Evolutionary conservation across 2,888 invertebrate genomes (phyloP).

Genomic region (Celastrina argiolus): DNA sequence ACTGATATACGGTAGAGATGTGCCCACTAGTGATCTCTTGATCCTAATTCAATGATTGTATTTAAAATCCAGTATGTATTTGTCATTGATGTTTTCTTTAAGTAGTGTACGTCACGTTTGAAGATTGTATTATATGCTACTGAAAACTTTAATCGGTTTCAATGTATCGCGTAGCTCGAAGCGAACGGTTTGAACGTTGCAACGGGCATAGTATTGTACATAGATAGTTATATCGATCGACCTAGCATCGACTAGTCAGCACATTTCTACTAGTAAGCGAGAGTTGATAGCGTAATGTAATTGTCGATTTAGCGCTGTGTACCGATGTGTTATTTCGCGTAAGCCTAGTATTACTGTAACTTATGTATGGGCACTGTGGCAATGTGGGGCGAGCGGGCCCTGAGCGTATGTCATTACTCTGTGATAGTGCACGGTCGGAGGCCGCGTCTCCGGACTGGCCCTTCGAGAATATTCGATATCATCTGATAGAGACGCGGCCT

Average conservation of each 20-base stretch:
- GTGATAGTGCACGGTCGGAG: conserved; percentile 71
- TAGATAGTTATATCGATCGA: background rate
- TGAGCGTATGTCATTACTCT: conserved; percentile 75
- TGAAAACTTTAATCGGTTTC: background rate
- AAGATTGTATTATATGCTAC: background rate
- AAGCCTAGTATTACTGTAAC: conserved; percentile 72
- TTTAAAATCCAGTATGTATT: background rate
- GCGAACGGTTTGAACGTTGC: background rate
- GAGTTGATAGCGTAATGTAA: conserved; percentile 51
- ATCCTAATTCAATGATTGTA: background rate
- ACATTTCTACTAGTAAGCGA: conserved; percentile 33
- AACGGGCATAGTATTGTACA: background rate
- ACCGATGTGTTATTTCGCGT: conserved; percentile 68
- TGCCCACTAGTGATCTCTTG: conserved; percentile 16
- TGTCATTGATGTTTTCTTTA: background rate
- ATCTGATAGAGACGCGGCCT: conserved; percentile 48
- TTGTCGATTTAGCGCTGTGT: conserved; percentile 65
- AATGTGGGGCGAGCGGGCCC: conserved; percentile 69
- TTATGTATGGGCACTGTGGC: conserved; percentile 75
- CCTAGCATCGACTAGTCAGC: conserved; percentile 28
- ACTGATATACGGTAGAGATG: conserved; percentile 27
- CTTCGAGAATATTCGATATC: conserved; percentile 38
- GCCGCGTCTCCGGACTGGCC: conserved; percentile 49
- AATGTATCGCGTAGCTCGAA: background rate
- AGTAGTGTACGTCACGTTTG: background rate